Base-by-base conservation (phyloP, 2,888 invertebrate genomes). In the Abrostola triplasia region DNA sequence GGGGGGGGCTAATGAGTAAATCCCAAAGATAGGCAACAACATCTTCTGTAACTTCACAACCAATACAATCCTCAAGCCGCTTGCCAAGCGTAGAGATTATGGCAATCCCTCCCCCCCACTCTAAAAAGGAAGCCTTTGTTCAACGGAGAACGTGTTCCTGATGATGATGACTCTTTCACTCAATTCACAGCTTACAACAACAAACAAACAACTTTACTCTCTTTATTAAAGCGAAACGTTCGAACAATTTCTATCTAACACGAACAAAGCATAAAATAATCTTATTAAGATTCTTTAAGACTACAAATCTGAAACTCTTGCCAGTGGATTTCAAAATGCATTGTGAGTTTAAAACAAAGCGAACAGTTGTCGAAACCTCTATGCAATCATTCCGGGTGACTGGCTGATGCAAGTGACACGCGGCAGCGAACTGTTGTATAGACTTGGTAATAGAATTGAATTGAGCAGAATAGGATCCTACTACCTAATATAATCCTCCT, bases 291-390 rank as follows among this genome's bases (percentile, higher is more conserved):
- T 60, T 54, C 50, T 50, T 52, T 55, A 13, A 35, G 59, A 69
- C 63, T 49, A 49, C 47, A 56, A 55, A 64, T 59, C 66, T 60
- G 36, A 40, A 62, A 55, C 40, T 53, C 37, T 66, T 13, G 50
- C 36, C 40, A 40, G 40, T 56, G 13, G 51, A 51, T 57, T 50
- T 49, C 44, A 47, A 67, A 76, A 70, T 68, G 63, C 70, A 61
- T 65, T 56, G 64, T 55, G 41, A 78, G 59, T 81, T 76, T 73
- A 42, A 72, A 67, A 81, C 81, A 79, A 78, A 70, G 66, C 48
- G 64, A 60, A 63, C 67, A 59, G 58, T 76, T 68, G 73, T 73
- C 63, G 70, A 70, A 69, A 71, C 60, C 59, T 56, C 60, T 62
- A 64, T 64, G 67, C 58, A 68, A 77, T 73, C 74, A 70, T 77